phyloP scores from a whole-genome alignment of 2,888 invertebrate genomes.

The Ormyrus rosae region DNA sequence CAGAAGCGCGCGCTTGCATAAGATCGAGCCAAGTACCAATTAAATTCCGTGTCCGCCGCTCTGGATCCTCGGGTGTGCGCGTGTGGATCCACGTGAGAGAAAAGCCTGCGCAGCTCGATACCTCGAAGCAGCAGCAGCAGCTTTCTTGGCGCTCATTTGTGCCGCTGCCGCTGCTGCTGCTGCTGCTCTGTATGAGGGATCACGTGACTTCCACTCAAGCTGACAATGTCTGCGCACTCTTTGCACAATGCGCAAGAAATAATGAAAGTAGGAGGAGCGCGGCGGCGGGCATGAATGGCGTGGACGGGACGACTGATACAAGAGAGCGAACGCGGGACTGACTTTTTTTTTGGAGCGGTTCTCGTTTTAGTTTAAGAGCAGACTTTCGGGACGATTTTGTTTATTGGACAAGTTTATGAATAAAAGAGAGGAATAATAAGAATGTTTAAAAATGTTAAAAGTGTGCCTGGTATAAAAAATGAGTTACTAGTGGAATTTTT shows the following conservation, averaged over 20 bases:
- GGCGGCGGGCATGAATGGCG: neutral
- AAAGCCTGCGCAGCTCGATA: neutral
- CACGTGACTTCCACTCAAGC: neutral
- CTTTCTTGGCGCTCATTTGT: constrained; percentile 20
- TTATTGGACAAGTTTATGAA: no score
- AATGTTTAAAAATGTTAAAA: no score
- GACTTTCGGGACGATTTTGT: no score
- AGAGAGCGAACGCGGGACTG: no score
- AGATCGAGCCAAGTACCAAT: constrained; percentile 27
- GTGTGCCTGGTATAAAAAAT: no score
- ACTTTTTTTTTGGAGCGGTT: no score
- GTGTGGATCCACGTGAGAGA: neutral
- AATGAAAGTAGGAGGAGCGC: constrained; percentile 16
- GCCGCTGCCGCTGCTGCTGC: neutral
- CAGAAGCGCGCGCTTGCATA: neutral
- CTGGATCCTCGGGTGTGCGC: neutral
- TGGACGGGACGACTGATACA: no score
- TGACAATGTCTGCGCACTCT: no score
- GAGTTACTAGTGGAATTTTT: no score
- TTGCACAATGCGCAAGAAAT: neutral
- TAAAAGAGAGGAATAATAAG: no score
- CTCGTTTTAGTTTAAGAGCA: no score
- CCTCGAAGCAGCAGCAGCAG: neutral
- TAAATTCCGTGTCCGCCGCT: constrained; percentile 22
- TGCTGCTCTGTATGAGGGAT: constrained; percentile 1